These are phyloP conservation scores for Apodemus speciosus DNA, from an alignment of 2,113 vertebrate genomes.

Conservation along the genomic window DNA sequence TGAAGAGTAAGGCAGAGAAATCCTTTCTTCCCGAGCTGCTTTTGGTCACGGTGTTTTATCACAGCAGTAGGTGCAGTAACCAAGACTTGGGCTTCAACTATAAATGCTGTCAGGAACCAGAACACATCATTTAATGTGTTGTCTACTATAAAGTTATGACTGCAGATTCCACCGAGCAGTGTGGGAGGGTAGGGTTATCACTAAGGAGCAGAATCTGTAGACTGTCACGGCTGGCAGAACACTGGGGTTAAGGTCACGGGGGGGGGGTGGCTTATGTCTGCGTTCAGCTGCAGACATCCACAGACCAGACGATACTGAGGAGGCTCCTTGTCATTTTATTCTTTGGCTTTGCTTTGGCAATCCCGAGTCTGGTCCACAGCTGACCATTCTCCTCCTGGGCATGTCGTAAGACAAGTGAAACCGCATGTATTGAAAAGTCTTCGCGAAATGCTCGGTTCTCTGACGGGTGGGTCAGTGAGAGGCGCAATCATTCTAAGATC, in stretches of 20 bases:
- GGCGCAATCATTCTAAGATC: background rate
- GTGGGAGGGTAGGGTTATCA: background rate
- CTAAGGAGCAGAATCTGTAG: background rate
- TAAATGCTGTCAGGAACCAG: slow-evolving; percentile 14
- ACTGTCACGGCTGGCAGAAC: background rate
- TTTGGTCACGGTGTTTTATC: background rate
- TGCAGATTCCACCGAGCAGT: background rate
- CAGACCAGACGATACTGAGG: background rate
- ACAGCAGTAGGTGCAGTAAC: background rate
- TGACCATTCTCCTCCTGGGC: background rate
- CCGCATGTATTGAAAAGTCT: background rate
- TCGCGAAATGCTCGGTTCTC: background rate
- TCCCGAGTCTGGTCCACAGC: background rate
- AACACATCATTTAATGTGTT: background rate
- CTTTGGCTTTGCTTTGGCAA: background rate
- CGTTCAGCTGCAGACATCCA: background rate
- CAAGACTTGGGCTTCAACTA: background rate
- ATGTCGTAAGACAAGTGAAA: background rate
- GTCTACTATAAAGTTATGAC: background rate
- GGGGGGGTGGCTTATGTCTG: no score
- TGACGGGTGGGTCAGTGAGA: background rate
- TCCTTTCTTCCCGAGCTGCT: background rate
- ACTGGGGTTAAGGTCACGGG: background rate
- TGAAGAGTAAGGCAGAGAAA: background rate
- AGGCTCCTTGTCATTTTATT: background rate